A percentile compares a stretch with the other conserved stretches of the same genome.
Evolutionary conservation across 2,113 vertebrate genomes (phyloP).

Genomic region (Rhabdornis inornatus): DNA sequence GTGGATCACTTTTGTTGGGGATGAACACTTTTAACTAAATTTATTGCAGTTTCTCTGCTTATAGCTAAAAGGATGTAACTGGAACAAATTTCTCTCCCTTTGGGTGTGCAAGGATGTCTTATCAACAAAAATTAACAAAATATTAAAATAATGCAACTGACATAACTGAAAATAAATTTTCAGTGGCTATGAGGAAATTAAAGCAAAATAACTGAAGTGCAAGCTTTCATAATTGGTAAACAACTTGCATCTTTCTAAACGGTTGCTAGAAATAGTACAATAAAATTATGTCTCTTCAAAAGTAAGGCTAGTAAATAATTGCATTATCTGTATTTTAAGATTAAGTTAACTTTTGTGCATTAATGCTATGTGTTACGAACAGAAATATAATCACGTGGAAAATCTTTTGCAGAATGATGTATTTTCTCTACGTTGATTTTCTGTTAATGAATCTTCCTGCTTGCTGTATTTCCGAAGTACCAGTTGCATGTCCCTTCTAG

Average conservation of each 20-base stretch:
- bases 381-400: neutral
- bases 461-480: neutral
- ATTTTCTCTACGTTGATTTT: neutral
- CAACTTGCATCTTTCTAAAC: neutral
- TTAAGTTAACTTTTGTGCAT: neutral
- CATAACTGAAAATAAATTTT: neutral
- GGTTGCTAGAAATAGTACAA: neutral
- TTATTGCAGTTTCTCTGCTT: neutral
- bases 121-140: neutral
- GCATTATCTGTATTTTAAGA: neutral
- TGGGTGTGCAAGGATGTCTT: neutral
- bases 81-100: neutral
- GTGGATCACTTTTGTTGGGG: neutral
- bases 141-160: neutral
- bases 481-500: neutral
- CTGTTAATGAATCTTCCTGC: neutral
- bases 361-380: neutral
- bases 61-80: neutral
- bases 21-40: neutral
- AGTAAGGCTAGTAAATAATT: neutral
- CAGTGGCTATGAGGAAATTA: accelerated
- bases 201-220: neutral
- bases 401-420: accelerated
- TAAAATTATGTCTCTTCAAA: neutral
- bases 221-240: neutral